phyloP scores from a whole-genome alignment of 2,113 vertebrate genomes.

The Neotoma lepida region DNA sequence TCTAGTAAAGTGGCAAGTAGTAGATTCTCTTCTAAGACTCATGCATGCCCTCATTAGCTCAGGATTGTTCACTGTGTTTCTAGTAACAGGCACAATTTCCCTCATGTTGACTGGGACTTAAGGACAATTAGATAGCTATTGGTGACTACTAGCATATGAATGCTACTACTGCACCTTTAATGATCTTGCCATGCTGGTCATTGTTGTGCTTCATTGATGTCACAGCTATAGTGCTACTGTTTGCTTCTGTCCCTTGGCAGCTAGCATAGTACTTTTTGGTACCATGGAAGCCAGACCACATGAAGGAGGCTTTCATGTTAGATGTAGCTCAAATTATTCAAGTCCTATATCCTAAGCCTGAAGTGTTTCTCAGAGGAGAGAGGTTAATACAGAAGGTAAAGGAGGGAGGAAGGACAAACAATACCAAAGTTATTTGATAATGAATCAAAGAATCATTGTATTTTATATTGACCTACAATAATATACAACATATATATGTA shows the following conservation, averaged over 20 bases:
- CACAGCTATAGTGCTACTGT: neutral
- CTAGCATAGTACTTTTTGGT: neutral
- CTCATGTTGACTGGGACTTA: neutral
- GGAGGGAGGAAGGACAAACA: neutral
- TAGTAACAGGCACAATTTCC: neutral
- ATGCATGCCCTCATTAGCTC: neutral
- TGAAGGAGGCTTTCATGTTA: neutral
- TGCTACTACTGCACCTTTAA: neutral
- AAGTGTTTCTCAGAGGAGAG: neutral
- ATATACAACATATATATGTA: neutral
- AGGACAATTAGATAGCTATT: neutral
- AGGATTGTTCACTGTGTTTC: neutral
- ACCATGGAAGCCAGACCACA: neutral
- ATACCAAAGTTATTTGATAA: neutral
- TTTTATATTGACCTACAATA: neutral
- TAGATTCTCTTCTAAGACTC: neutral
- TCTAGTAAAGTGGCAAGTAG: neutral
- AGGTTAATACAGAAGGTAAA: neutral
- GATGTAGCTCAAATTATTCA: neutral
- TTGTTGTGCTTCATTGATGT: neutral
- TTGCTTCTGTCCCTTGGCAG: neutral
- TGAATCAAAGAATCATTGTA: neutral
- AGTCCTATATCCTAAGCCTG: neutral
- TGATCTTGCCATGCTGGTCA: neutral
- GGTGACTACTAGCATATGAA: neutral